These are phyloP conservation scores for Lottia gigantea DNA, from an alignment of 2,888 invertebrate genomes.

Conservation along the genomic window DNA sequence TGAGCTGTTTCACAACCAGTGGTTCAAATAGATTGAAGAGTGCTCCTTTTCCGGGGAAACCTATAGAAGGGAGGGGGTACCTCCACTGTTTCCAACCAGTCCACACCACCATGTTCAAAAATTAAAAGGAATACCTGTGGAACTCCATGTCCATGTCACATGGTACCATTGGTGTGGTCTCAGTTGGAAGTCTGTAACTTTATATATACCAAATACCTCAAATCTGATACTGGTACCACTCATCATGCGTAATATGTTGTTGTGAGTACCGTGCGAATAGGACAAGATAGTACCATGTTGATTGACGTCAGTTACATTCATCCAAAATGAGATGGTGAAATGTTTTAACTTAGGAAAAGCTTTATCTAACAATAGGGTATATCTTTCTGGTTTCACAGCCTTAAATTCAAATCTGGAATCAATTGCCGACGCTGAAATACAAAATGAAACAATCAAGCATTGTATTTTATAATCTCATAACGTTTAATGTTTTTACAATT, in stretches of 20 bases:
- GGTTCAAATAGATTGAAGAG: too few relatives aligned
- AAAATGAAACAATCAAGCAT: background rate
- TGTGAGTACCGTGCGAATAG: conserved; percentile 46
- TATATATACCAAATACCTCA: conserved; percentile 41
- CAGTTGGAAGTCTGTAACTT: conserved; percentile 45
- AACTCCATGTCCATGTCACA: conserved; percentile 61
- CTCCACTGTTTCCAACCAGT: too few relatives aligned
- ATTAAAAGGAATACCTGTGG: conserved; percentile 36
- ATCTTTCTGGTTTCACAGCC: conserved; percentile 45
- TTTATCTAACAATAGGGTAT: conserved; percentile 59
- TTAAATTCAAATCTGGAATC: conserved; percentile 61
- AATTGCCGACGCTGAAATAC: conserved; percentile 56
- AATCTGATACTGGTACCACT: conserved; percentile 54
- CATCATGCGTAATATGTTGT: conserved; percentile 49
- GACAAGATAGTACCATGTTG: conserved; percentile 56
- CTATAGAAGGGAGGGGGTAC: too few relatives aligned
- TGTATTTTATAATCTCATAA: background rate
- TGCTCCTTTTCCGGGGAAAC: too few relatives aligned
- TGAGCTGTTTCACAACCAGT: background rate
- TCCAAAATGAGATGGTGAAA: conserved; percentile 65
- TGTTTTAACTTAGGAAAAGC: conserved; percentile 58
- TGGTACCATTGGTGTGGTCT: conserved; percentile 55
- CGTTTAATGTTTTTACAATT: too few relatives aligned
- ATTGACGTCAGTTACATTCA: conserved; percentile 45
- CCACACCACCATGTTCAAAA: background rate